phyloP scores from a whole-genome alignment of 2,888 invertebrate genomes.

The Drosophila ustulata region DNA sequence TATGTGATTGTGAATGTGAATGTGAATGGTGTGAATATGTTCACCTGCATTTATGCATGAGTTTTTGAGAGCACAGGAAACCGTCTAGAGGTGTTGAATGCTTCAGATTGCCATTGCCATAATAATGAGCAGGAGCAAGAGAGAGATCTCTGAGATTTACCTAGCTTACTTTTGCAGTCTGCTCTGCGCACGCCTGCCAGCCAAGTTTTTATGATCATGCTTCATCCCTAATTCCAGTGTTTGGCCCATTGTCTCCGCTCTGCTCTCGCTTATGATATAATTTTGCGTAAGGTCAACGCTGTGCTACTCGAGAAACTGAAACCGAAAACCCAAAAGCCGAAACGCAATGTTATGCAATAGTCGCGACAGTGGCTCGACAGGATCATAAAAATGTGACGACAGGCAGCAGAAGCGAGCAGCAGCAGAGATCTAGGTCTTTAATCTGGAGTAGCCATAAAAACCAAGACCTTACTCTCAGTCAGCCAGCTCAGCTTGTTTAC shows the following conservation, averaged over 20 bases:
- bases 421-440: constrained; percentile 43
- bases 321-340: constrained; percentile 10
- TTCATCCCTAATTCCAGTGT: constrained; percentile 31
- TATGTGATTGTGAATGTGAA: not conserved
- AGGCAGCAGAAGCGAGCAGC: constrained; percentile 20
- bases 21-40: constrained; percentile 69
- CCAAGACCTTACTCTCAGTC: constrained; percentile 1
- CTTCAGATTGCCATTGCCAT: constrained; percentile 32
- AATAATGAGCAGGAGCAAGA: constrained; percentile 22
- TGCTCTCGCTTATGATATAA: constrained; percentile 67
- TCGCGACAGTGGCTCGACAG: constrained; percentile 36
- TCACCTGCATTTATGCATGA: constrained; percentile 67
- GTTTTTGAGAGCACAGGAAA: constrained; percentile 59
- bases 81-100: constrained; percentile 69
- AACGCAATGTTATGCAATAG: constrained; percentile 79
- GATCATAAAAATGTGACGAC: constrained; percentile 54
- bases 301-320: constrained; percentile 23
- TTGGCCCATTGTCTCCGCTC: constrained; percentile 48
- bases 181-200: constrained; percentile 35
- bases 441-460: constrained; percentile 65
- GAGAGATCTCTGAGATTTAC: constrained; percentile 13
- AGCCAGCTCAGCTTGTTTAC: constrained; percentile 12
- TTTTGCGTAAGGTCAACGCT: constrained; percentile 63
- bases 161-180: constrained; percentile 1
- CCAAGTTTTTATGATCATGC: constrained; percentile 39